Evolutionary conservation across 2,113 vertebrate genomes (phyloP).

Genomic region (Chlorodrepanis virens): DNA sequence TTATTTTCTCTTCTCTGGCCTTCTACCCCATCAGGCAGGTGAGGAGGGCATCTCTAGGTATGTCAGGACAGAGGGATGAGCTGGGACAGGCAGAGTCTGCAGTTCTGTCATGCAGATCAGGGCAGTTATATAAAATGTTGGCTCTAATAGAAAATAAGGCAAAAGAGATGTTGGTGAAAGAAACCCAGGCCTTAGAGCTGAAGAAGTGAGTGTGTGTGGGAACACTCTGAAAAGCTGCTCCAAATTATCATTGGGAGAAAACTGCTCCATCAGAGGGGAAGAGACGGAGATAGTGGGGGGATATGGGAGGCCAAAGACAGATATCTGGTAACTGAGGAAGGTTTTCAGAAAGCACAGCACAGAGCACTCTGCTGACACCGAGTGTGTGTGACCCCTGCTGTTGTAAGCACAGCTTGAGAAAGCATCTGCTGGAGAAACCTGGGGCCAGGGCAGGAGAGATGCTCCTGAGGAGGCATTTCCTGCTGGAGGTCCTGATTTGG

Average conservation of each 20-base stretch:
- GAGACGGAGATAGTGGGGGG: neutral
- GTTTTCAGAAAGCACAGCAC: neutral
- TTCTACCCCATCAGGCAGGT: neutral
- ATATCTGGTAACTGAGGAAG: neutral
- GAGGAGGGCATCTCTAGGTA: neutral
- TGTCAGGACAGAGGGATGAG: neutral
- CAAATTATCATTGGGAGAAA: neutral
- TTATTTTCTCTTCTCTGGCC: neutral
- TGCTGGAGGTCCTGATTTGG: neutral
- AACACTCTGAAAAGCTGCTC: neutral
- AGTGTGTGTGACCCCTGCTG: neutral
- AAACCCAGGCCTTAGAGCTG: neutral
- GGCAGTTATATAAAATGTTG: neutral
- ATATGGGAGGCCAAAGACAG: neutral
- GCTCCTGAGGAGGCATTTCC: neutral
- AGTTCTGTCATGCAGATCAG: neutral
- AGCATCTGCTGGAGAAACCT: neutral
- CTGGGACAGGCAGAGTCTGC: neutral
- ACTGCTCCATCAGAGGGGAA: neutral
- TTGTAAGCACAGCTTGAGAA: neutral
- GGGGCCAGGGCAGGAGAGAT: neutral
- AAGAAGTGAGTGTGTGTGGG: accelerated
- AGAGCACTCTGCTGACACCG: neutral
- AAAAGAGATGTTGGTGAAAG: neutral
- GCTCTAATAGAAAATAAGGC: neutral